Base-by-base conservation (phyloP, 37 sponge, comb jelly and placozoan species). In the Mnemiopsis leidyi region DNA sequence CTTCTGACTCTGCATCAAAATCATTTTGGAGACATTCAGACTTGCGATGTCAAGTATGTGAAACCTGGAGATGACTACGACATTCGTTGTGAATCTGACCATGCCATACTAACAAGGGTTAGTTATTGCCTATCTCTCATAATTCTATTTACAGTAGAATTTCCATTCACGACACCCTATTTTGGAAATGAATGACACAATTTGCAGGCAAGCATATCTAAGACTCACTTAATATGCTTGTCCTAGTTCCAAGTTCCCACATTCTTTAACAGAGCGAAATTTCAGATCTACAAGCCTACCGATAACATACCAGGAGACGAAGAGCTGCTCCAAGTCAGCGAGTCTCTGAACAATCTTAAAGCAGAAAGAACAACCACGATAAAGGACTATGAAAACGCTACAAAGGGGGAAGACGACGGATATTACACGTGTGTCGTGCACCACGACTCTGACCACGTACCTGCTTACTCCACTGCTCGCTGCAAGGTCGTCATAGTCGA, bases 401-500 rank as follows among this genome's bases (percentile, higher is more conserved):
- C 35, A 13, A 32, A 32, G 36, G 82, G 37, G 7, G 82, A 23
- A 20, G 37, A 79, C 36, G 82, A 79, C 35, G 82, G 82, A 7
- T 23, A 29, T 23, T 79, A 79, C 82, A 79, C 82, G 33, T 79
- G 82, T 29, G 36, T 79, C 2, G 82, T 79, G 37, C 21, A 34
- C 37, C 82, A 79, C 82, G 82, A 36, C 1, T 9, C 20, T 1
- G 82, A 29, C 9, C 82, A 36, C 37, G 37, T 7, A 9, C 82
- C 35, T 9, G 36, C 23, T 20, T 20, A 29, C 36, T 36, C 82
- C 2, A 1, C 5, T 1, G 82, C 2, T 21, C 36, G 29, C 20
- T 79, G 82, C 29, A 9, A 79, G 82, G 82, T 79, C 36, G 34
- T 79, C 82, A 35, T 79, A 30, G 36, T 35, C 36, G 82, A 79